Base-by-base conservation (phyloP, 2,888 invertebrate genomes). In the Melinaea marsaeus region DNA sequence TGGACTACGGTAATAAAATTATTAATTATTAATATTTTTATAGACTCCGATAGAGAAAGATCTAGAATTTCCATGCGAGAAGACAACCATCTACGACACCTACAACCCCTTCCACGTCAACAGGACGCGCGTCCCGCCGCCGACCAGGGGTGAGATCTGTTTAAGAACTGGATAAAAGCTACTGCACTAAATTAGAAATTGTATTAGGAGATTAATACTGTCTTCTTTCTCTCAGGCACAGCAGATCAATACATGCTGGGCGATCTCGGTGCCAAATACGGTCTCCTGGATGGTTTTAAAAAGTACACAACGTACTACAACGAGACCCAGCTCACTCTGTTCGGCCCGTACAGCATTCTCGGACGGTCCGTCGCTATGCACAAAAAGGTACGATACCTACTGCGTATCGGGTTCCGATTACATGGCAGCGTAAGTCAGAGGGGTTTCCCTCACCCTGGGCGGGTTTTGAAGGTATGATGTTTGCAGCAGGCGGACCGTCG, bases 301-400 rank as follows among this genome's bases (percentile, higher is more conserved):
- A 90, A 91, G 57, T 93, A 92, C 68, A 88, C 84, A 67, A 88
- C 91, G 0, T 78, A 83, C 58, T 95, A 94, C 80, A 96, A 97
- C 75, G 98, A 98, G 75, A 95, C 96, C 0, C 94, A 94, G 79
- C 79, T 98, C 47, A 94, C 96, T 0, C 83, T 98, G 55, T 96
- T 95, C 78, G 97, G 98, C 0, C 94, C 94, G 0, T 92, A 94
- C 77, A 96, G 95, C 78, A 93, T 98, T 55, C 79, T 98, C 66
- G 97, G 97, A 0, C 90, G 98, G n/a, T 97, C 97, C 4, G 90
- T 98, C 13, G 94, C 97, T 0, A 92, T 98, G 63, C 95, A 97
- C 72, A 95, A 94, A 78, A 94, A 93, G 84, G 93, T 92, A 75
- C 9, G 51, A 6, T 13, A 7, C 22, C 3, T 48, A 22, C 13